A percentile compares a stretch with the other conserved stretches of the same genome.
Evolutionary conservation across 2,888 invertebrate species (phyloP).

Genomic region (Cantharis rufa): DNA sequence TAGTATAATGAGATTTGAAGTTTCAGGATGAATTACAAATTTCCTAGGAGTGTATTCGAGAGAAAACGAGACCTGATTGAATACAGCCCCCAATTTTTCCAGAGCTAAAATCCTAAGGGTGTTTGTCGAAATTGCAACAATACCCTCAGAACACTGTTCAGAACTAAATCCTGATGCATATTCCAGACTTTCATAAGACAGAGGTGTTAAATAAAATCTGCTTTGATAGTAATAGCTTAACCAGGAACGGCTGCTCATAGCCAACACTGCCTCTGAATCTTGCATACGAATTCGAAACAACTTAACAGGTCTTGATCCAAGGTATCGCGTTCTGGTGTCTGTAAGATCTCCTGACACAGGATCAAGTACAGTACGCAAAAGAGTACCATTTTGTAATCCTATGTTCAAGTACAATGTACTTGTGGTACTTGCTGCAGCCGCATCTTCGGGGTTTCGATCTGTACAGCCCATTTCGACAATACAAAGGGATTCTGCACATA

Average conservation of each 20-base stretch:
- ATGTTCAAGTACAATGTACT: conserved; percentile 90
- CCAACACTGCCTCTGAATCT: conserved; percentile 93
- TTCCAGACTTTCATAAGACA: conserved; percentile 95
- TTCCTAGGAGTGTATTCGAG: conserved; percentile 95
- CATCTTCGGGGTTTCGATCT: conserved; percentile 63
- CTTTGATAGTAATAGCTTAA: conserved; percentile 98
- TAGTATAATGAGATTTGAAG: conserved; percentile 85
- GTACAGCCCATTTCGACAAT: conserved; percentile 90
- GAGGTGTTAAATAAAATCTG: conserved; percentile 90
- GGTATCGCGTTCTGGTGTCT: conserved; percentile 94
- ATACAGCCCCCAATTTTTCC: conserved; percentile 97
- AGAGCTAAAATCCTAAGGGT: conserved; percentile 95
- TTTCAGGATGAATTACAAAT: conserved; percentile 91
- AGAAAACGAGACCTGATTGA: conserved; percentile 93
- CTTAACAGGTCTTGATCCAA: conserved; percentile 90
- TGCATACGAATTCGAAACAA: conserved; percentile 95
- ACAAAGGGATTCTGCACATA: conserved; percentile 94
- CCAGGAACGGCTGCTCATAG: conserved; percentile 98
- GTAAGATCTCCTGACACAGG: conserved; percentile 95
- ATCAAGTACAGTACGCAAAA: conserved; percentile 91
- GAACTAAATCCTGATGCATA: conserved; percentile 96
- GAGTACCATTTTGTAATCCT: conserved; percentile 94
- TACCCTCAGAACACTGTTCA: conserved; percentile 97
- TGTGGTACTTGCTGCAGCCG: conserved; percentile 68
- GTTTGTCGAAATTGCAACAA: conserved; percentile 98